Percentiles rank a stretch among this genome's conserved stretches.
These are phyloP conservation scores for Hippoglossus stenolepis DNA, from an alignment of 2,113 vertebrate genomes.

Conservation along the genomic window DNA sequence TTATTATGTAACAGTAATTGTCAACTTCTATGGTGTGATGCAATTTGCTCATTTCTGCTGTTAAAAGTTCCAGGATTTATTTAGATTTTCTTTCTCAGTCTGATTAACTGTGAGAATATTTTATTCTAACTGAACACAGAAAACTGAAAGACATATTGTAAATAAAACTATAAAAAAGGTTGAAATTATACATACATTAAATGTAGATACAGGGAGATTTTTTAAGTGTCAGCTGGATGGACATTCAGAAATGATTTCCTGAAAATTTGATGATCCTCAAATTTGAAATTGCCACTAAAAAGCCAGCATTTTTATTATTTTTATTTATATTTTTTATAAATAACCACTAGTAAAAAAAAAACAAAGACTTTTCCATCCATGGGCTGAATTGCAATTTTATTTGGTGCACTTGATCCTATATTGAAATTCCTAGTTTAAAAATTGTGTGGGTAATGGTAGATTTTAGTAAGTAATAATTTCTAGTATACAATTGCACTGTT, in stretches of 20 bases:
- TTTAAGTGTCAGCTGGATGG: no score
- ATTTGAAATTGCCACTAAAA: background rate
- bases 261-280: background rate
- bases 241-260: no score
- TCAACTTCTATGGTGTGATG: no score
- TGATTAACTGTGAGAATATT: conserved; percentile 2
- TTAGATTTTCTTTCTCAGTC: background rate
- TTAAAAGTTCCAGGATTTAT: background rate
- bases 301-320: background rate
- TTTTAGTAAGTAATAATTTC: no score
- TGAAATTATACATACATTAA: no score
- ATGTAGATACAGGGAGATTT: no score
- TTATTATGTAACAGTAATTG: conserved; percentile 18
- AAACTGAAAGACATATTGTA: conserved; percentile 1
- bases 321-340: background rate
- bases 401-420: conserved; percentile 10
- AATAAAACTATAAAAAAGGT: background rate
- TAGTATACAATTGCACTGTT: conserved; percentile 37
- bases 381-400: conserved; percentile 29
- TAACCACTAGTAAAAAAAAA: background rate
- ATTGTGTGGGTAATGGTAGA: no score
- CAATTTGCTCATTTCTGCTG: no score
- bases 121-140: background rate
- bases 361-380: conserved; percentile 17
- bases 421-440: no score